Evolutionary conservation across 2,113 vertebrate species (phyloP).

Genomic region (Todiramphus saurophagus): DNA sequence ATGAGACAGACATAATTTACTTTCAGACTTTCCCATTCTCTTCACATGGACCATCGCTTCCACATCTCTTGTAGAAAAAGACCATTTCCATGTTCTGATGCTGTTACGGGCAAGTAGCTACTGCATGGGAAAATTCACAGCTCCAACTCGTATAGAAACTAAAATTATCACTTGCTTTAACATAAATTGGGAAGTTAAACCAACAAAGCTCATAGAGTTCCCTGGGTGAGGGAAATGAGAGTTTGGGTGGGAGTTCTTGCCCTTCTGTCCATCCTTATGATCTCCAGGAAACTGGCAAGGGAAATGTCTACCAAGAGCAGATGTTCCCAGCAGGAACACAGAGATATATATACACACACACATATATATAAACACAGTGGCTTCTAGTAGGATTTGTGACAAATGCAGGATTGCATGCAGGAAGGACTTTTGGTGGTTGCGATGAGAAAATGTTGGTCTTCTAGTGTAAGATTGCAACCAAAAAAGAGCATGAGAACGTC

Average conservation of each 20-base stretch:
- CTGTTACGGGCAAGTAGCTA: neutral
- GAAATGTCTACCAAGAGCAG: constrained; percentile 17
- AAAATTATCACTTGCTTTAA: neutral
- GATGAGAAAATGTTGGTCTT: neutral
- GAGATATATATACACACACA: accelerated
- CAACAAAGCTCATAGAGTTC: neutral
- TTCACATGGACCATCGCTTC: neutral
- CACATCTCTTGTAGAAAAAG: neutral
- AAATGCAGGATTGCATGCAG: neutral
- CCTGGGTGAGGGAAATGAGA: neutral
- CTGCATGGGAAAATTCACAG: neutral
- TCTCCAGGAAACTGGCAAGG: constrained; percentile 24
- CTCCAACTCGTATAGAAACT: neutral
- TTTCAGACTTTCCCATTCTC: neutral
- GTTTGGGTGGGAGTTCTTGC: neutral
- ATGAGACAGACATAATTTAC: neutral
- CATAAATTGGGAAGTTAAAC: neutral
- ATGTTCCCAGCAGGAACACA: constrained; percentile 30
- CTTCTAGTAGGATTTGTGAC: neutral
- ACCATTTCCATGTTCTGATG: neutral
- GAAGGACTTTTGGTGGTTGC: neutral
- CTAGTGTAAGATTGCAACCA: neutral
- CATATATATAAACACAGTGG: neutral
- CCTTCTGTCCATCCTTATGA: neutral
- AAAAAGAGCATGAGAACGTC: neutral